These are phyloP conservation scores for Cryptosula pallasiana DNA, from an alignment of 2,888 invertebrate species.

Conservation along the genomic window DNA sequence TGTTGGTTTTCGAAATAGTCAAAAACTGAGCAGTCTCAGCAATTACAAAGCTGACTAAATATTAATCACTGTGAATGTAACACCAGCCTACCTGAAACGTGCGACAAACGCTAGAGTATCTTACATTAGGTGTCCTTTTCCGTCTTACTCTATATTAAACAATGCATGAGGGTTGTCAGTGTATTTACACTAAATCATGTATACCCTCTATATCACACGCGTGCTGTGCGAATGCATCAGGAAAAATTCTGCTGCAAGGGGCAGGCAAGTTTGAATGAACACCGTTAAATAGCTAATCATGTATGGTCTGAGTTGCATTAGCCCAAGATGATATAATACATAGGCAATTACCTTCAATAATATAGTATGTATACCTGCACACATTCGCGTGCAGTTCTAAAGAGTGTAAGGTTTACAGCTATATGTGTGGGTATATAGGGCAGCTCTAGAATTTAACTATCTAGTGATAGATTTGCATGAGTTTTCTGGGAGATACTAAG, in stretches of 20 bases:
- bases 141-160: too few species aligned
- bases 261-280: not conserved
- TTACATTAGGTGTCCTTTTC: too few species aligned
- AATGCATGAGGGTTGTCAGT: too few species aligned
- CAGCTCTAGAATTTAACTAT: not conserved
- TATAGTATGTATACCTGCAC: not conserved
- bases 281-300: slow-evolving; percentile 12
- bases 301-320: not conserved
- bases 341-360: not conserved
- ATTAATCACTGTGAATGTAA: too few species aligned
- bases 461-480: not conserved
- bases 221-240: not conserved
- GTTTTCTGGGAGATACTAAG: too few species aligned
- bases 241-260: not conserved
- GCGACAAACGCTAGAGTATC: too few species aligned
- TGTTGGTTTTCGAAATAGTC: not conserved
- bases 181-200: too few species aligned
- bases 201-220: too few species aligned
- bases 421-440: not conserved
- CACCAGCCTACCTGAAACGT: too few species aligned
- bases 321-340: not conserved
- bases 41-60: too few species aligned
- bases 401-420: too few species aligned
- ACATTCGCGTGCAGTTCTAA: not conserved
- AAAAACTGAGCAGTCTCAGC: too few species aligned